phyloP scores from a whole-genome alignment of 2,888 invertebrate genomes.

The Phoenoteleia sp. region DNA sequence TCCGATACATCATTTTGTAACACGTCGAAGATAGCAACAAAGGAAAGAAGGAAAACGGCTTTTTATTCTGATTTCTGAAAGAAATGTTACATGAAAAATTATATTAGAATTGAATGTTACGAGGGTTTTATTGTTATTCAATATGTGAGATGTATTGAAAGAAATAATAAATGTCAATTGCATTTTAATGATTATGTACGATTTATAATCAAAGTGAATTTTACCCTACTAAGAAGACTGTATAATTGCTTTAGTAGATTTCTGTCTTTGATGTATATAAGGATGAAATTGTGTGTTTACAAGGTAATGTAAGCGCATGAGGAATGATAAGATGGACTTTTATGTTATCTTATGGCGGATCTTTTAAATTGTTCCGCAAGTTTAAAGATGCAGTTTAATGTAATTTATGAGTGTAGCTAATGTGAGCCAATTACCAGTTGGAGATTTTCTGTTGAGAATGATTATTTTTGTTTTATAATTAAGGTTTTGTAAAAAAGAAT shows the following conservation, averaged over 20 bases:
- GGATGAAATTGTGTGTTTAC: conserved; percentile 28
- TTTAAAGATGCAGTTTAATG: conserved; percentile 33
- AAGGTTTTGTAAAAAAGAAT: too few species aligned
- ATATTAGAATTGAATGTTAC: background rate
- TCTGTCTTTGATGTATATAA: background rate
- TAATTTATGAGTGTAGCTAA: conserved; percentile 32
- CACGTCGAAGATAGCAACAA: conserved; percentile 48
- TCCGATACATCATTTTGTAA: conserved; percentile 61
- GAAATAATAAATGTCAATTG: background rate
- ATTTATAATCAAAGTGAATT: too few species aligned
- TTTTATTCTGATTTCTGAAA: conserved; percentile 7
- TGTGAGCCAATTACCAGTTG: conserved; percentile 14
- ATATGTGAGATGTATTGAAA: background rate
- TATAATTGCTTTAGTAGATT: background rate
- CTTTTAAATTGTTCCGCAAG: conserved; percentile 34
- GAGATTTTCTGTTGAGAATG: background rate
- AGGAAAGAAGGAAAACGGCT: conserved; percentile 1
- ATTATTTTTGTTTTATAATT: conserved; percentile 5
- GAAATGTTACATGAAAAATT: background rate
- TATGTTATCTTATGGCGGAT: conserved; percentile 37
- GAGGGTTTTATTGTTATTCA: background rate
- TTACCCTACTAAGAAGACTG: background rate
- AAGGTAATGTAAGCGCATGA: conserved; percentile 23
- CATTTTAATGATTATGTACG: background rate
- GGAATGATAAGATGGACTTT: conserved; percentile 18